phyloP scores from a whole-genome alignment of 2,113 vertebrate species.

The Halichoerus grypus region DNA sequence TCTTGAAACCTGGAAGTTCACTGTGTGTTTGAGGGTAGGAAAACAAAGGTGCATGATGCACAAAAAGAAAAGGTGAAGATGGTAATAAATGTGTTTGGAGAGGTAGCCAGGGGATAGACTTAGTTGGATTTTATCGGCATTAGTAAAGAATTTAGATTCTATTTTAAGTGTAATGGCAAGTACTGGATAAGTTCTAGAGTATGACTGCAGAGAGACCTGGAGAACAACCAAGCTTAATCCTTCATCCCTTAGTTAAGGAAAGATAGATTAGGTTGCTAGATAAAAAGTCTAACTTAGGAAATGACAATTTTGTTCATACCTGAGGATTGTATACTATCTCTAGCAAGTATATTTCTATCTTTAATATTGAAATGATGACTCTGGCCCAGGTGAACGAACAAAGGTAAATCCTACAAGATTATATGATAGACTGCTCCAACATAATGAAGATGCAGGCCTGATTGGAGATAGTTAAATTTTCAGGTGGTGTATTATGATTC shows the following conservation, averaged over 20 bases:
- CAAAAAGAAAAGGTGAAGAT: background rate
- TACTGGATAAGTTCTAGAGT: background rate
- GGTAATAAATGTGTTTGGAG: background rate
- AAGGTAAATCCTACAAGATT: background rate
- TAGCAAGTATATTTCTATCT: background rate
- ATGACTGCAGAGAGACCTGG: background rate
- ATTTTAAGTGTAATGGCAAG: background rate
- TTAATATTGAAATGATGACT: background rate
- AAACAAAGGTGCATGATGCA: background rate
- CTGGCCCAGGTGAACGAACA: background rate
- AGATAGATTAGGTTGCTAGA: background rate
- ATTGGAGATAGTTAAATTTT: background rate
- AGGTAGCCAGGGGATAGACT: background rate
- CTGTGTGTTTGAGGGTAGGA: background rate
- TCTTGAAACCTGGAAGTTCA: background rate
- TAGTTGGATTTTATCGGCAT: background rate
- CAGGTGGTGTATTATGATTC: background rate
- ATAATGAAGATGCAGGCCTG: no score
- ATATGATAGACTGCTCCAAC: background rate
- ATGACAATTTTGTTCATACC: background rate
- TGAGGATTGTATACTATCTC: background rate
- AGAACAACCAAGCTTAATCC: background rate
- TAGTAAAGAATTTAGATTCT: background rate
- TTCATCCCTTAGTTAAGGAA: background rate
- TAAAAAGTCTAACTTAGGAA: constrained; percentile 6